phyloP scores from a whole-genome alignment of 2,888 invertebrate species.

The Leucania comma region DNA sequence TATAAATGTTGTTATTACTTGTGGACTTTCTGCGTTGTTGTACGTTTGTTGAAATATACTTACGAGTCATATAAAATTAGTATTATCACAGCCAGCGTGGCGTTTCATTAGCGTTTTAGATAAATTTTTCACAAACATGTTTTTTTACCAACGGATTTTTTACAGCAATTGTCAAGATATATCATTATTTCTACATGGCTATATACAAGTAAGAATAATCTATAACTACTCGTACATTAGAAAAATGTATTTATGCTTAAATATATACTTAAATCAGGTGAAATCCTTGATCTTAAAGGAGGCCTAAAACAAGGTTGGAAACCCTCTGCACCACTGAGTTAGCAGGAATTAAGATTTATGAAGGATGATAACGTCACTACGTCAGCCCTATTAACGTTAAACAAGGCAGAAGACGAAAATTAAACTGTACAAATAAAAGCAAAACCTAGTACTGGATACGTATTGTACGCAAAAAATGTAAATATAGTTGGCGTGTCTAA shows the following conservation, averaged over 20 bases:
- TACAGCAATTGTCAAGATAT: too few species aligned
- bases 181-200: too few species aligned
- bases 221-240: neutral
- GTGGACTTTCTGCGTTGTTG: constrained; percentile 16
- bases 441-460: constrained; percentile 30
- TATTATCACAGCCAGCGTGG: neutral
- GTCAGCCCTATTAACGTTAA: neutral
- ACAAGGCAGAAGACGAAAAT: neutral
- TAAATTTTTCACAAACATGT: neutral
- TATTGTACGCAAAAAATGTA: constrained; percentile 50
- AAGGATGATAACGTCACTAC: neutral
- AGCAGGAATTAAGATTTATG: neutral
- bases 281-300: neutral
- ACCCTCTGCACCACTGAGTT: neutral
- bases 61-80: neutral
- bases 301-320: neutral
- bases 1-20: constrained; percentile 17
- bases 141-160: neutral
- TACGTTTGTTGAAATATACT: constrained; percentile 20
- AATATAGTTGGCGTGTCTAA: constrained; percentile 56
- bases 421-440: constrained; percentile 18
- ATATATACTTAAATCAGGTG: too few species aligned
- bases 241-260: neutral
- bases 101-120: neutral
- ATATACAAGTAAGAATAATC: too few species aligned